Percentiles rank a stretch among this genome's conserved stretches.
Conservation (phyloP, 2,888 invertebrate genomes). For the Euzophera pinguis region DNA sequence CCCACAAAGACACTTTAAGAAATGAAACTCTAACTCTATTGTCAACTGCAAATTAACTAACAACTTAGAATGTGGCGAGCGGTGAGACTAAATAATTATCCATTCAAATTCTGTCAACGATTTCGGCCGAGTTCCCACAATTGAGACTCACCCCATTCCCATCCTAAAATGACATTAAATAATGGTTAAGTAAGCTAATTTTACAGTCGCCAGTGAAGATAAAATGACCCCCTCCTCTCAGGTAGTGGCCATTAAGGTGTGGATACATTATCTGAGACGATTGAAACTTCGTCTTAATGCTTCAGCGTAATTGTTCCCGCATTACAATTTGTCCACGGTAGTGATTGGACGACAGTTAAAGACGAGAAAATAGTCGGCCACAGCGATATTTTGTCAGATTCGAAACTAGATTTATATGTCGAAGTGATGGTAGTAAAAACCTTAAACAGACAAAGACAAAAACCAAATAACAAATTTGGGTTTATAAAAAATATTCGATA, state of each 20-base stretch:
- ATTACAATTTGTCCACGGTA: slow-evolving; percentile 50
- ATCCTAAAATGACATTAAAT: slow-evolving; percentile 64
- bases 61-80: slow-evolving; percentile 29
- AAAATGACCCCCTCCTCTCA: slow-evolving; percentile 39
- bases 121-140: slow-evolving; percentile 55
- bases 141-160: slow-evolving; percentile 57
- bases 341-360: slow-evolving; percentile 50
- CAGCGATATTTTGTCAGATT: not conserved
- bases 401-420: not conserved
- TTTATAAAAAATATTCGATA: too few species aligned
- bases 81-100: slow-evolving; percentile 51
- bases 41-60: slow-evolving; percentile 22
- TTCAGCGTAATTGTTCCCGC: slow-evolving; percentile 53
- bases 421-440: not conserved
- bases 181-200: slow-evolving; percentile 68
- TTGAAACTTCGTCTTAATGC: slow-evolving; percentile 44
- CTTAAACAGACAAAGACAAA: not conserved
- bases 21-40: slow-evolving; percentile 11
- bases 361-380: slow-evolving; percentile 13
- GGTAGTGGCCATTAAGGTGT: slow-evolving; percentile 50
- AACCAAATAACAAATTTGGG: slow-evolving; percentile 9
- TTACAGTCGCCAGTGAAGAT: slow-evolving; percentile 46
- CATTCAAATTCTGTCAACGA: slow-evolving; percentile 57
- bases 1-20: not conserved
- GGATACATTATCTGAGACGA: slow-evolving; percentile 52